These are phyloP conservation scores for Nemurella pictetii DNA, from an alignment of 2,888 invertebrate genomes.

Conservation along the genomic window DNA sequence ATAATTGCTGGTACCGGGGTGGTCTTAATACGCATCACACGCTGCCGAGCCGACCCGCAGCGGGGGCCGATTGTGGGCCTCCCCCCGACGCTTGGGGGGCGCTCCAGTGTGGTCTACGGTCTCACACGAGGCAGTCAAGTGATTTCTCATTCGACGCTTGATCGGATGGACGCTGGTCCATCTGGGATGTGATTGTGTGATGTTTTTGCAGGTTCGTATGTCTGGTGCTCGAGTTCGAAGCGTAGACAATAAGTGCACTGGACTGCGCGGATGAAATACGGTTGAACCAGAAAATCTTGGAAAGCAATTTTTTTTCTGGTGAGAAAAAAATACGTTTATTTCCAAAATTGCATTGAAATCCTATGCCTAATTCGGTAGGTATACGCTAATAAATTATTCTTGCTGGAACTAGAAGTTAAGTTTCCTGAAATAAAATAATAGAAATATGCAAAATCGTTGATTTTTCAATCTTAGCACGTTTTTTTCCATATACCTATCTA, in stretches of 20 bases:
- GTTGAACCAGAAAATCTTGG: background rate
- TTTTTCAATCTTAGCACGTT: too few relatives aligned
- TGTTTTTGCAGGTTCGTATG: background rate
- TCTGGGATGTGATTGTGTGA: background rate
- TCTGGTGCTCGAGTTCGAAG: background rate
- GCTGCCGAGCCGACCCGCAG: background rate
- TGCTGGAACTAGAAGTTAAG: too few relatives aligned
- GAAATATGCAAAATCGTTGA: too few relatives aligned
- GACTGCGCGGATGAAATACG: background rate
- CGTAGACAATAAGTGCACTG: background rate
- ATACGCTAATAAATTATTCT: too few relatives aligned
- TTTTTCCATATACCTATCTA: too few relatives aligned
- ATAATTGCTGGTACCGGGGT: slow-evolving; percentile 33
- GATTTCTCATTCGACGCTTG: slow-evolving; percentile 2
- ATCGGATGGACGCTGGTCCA: background rate
- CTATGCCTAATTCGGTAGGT: too few relatives aligned
- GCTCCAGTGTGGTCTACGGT: background rate
- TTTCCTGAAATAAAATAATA: too few relatives aligned
- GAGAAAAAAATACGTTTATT: too few relatives aligned
- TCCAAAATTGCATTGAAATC: too few relatives aligned
- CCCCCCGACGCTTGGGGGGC: background rate
- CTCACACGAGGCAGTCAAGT: slow-evolving; percentile 11
- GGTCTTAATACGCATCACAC: slow-evolving; percentile 35
- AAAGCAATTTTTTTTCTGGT: background rate
- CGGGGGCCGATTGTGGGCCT: background rate